These are phyloP conservation scores for Caenorhabditis drosophilae DNA, from an alignment of 2,888 invertebrate species.

Conservation along the genomic window DNA sequence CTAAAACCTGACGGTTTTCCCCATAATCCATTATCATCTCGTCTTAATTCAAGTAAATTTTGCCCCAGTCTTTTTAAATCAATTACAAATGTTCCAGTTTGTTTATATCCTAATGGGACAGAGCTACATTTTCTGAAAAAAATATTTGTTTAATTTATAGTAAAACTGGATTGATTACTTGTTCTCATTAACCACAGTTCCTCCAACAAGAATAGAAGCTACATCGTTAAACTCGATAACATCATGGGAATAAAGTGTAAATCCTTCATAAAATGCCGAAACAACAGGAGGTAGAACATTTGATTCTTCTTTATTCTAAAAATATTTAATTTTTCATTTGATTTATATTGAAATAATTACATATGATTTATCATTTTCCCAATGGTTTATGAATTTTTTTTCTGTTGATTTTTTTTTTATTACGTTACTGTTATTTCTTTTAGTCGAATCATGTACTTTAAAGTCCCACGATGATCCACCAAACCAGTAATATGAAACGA, in stretches of 20 bases:
- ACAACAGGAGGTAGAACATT: constrained; percentile 21
- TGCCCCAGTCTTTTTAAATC: constrained; percentile 37
- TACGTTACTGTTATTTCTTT: background rate
- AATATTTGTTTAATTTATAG: background rate
- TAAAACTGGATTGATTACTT: constrained; percentile 16
- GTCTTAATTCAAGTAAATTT: constrained; percentile 28
- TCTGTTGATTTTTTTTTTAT: too few species aligned
- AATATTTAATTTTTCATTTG: background rate
- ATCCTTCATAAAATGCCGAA: constrained; percentile 35
- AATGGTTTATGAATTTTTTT: background rate
- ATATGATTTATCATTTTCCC: background rate
- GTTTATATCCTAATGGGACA: constrained; percentile 48
- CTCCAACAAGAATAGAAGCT: constrained; percentile 47
- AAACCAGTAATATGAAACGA: constrained; percentile 49
- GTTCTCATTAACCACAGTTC: constrained; percentile 31
- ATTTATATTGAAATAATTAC: background rate
- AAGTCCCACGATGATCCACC: constrained; percentile 32
- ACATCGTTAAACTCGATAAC: constrained; percentile 47
- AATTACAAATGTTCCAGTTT: constrained; percentile 52
- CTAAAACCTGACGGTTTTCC: constrained; percentile 49
- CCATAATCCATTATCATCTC: constrained; percentile 56
- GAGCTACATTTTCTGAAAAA: constrained; percentile 39
- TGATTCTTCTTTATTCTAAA: background rate
- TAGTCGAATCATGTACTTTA: constrained; percentile 4
- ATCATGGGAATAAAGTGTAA: constrained; percentile 42